Evolutionary conservation across 2,113 vertebrate genomes (phyloP).

Genomic region (Apodemus speciosus): DNA sequence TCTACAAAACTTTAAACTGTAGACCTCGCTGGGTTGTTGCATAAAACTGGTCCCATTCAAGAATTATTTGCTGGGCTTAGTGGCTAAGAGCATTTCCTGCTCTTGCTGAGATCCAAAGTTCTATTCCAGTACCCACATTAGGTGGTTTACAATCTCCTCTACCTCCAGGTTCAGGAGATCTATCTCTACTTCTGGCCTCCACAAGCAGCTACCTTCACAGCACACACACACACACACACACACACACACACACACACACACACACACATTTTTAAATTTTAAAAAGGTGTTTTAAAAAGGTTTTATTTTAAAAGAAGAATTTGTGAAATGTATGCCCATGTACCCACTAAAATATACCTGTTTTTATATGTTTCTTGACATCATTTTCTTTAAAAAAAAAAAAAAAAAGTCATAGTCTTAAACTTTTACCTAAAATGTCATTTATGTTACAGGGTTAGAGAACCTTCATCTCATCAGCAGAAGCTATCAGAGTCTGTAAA

Average conservation of each 20-base stretch:
- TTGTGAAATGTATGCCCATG: not conserved
- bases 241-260: not conserved
- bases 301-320: not conserved
- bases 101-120: not conserved
- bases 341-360: not conserved
- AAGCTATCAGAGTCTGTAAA: not conserved
- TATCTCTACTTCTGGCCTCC: not conserved
- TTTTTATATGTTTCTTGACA: constrained; percentile 25
- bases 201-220: not conserved
- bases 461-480: constrained; percentile 4
- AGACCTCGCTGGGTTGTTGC: not conserved
- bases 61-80: not conserved
- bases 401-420: not conserved
- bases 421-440: constrained; percentile 17
- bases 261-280: too few relatives aligned
- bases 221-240: not conserved
- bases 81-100: not conserved
- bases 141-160: not conserved
- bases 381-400: not conserved
- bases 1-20: constrained; percentile 8
- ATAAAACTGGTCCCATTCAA: not conserved
- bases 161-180: not conserved
- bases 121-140: not conserved
- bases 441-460: constrained; percentile 38
- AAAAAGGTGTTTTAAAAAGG: too few relatives aligned